A percentile compares a stretch with the other conserved stretches of the same genome.
These are phyloP conservation scores for Chionodraco myersi DNA, from an alignment of 2,113 vertebrate species.

Conservation along the genomic window DNA sequence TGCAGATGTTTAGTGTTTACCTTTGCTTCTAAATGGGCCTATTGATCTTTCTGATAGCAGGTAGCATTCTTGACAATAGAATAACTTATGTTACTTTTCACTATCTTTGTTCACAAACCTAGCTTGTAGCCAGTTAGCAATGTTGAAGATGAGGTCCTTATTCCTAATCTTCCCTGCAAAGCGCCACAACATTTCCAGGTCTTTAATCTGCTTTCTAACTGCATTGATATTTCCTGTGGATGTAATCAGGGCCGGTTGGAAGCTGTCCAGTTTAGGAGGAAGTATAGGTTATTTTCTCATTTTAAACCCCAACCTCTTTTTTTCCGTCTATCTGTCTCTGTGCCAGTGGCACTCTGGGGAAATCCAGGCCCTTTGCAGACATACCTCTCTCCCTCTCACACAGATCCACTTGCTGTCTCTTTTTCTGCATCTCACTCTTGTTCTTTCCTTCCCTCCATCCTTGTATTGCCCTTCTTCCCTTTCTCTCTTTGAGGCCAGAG, in stretches of 20 bases:
- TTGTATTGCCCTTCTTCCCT: slow-evolving; percentile 30
- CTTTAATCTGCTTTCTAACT: too few relatives aligned
- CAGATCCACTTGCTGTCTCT: slow-evolving; percentile 17
- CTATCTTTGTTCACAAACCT: neutral
- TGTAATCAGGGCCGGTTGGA: slow-evolving; percentile 24
- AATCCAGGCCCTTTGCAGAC: slow-evolving; percentile 65
- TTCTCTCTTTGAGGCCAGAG: slow-evolving; percentile 51
- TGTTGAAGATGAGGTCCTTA: too few relatives aligned
- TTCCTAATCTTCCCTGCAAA: neutral
- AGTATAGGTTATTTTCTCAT: slow-evolving; percentile 47
- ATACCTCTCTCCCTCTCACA: slow-evolving; percentile 7
- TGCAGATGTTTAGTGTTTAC: too few relatives aligned
- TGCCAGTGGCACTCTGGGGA: slow-evolving; percentile 60
- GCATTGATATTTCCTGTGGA: slow-evolving; percentile 11
- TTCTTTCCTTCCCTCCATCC: slow-evolving; percentile 37
- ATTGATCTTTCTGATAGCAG: too few relatives aligned
- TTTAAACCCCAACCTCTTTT: slow-evolving; percentile 35
- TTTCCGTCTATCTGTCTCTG: slow-evolving; percentile 54
- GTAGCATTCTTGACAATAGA: too few relatives aligned
- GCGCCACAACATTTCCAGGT: neutral
- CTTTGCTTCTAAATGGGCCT: too few relatives aligned
- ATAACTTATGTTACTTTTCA: neutral
- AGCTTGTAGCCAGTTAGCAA: too few relatives aligned
- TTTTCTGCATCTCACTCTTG: slow-evolving; percentile 44
- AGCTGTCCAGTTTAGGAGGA: slow-evolving; percentile 33